These are phyloP conservation scores for Microcebus murinus DNA, from an alignment of 2,113 vertebrate species.

Conservation along the genomic window DNA sequence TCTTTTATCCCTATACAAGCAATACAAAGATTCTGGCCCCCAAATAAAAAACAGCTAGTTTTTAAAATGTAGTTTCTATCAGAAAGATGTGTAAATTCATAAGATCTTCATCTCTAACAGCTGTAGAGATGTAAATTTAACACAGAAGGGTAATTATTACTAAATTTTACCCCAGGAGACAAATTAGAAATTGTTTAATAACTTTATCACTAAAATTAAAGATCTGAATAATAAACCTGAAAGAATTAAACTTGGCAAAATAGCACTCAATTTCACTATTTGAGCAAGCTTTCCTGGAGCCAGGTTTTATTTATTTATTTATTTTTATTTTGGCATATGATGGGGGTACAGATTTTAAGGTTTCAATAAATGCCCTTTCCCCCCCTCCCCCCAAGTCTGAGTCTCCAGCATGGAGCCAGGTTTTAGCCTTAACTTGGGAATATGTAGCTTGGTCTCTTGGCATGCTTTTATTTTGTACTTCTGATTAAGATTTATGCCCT, in stretches of 20 bases:
- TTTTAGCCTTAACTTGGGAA: neutral
- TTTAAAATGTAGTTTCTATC: neutral
- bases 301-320: neutral
- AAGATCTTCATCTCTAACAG: neutral
- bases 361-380: too few relatives aligned
- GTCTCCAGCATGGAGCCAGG: neutral
- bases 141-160: neutral
- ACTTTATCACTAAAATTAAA: neutral
- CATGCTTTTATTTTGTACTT: neutral
- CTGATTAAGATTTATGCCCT: neutral
- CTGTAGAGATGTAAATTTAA: neutral
- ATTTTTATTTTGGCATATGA: too few relatives aligned
- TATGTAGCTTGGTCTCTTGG: neutral
- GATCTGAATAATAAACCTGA: slow-evolving; percentile 3
- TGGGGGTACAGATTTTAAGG: too few relatives aligned
- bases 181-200: slow-evolving; percentile 3
- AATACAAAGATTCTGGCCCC: slow-evolving; percentile 26
- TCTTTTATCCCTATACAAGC: neutral
- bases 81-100: neutral
- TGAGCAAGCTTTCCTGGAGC: neutral
- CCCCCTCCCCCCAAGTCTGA: too few relatives aligned
- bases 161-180: neutral
- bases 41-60: neutral
- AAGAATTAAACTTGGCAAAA: neutral
- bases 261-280: neutral